These are phyloP conservation scores for Drosophila cardini DNA, from an alignment of 1,140 invertebrate species.

Conservation along the genomic window DNA sequence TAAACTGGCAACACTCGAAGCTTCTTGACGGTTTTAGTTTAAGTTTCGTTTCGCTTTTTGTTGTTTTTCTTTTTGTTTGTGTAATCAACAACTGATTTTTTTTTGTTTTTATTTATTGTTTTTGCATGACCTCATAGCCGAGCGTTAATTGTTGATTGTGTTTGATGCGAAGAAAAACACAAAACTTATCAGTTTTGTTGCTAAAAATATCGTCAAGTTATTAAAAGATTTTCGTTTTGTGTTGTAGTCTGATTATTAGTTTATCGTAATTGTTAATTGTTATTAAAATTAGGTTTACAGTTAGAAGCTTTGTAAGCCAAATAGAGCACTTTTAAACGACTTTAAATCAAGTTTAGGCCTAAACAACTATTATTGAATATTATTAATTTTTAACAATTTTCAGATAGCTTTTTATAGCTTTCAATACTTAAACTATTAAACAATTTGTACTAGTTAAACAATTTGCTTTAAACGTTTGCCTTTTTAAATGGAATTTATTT, in stretches of 20 bases:
- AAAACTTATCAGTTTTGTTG: conserved; percentile 23
- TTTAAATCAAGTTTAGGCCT: conserved; percentile 32
- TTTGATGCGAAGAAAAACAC: conserved; percentile 11
- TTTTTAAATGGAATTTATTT: conserved; percentile 29
- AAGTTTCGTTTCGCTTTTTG: too few relatives aligned
- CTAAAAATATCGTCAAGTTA: conserved; percentile 19
- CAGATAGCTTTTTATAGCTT: conserved; percentile 36
- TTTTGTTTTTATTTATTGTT: conserved; percentile 12
- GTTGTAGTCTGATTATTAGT: conserved; percentile 4
- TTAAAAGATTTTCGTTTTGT: conserved; percentile 3
- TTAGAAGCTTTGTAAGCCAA: neutral
- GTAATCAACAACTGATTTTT: conserved; percentile 25
- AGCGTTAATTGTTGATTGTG: conserved; percentile 25
- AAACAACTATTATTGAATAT: conserved; percentile 16
- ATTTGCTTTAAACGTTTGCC: conserved; percentile 36
- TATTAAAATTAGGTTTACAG: neutral
- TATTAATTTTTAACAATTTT: conserved; percentile 51
- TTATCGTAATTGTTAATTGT: neutral
- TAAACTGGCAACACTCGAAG: neutral
- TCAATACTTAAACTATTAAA: neutral
- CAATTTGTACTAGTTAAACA: conserved; percentile 2
- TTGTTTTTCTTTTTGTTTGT: conserved; percentile 30
- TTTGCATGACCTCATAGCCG: conserved; percentile 39
- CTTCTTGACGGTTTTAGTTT: neutral
- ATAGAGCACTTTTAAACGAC: conserved; percentile 36